Base-by-base conservation (phyloP, 2,797 vertebrate species). In the Anguilla megastoma region DNA sequence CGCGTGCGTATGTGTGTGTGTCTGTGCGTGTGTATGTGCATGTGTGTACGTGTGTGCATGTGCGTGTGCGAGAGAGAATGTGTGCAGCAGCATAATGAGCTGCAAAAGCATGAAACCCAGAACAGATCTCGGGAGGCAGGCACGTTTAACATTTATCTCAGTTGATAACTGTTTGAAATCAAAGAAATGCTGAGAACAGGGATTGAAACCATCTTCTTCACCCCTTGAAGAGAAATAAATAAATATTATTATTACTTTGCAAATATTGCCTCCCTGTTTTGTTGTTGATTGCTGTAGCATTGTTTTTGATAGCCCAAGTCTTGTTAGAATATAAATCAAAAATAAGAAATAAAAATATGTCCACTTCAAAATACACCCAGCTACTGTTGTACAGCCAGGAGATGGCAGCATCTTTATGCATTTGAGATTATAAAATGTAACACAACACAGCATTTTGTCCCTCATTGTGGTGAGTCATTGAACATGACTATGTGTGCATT, bases 341-440 rank as follows among this genome's bases (percentile, higher is more conserved):
- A 27, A 6, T n/a, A 30, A 41, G 60, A 10, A n/a, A 63, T 63
- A 71, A 71, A 27, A 27, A 6, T n/a, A 30, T n/a, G 4, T 30
- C 27, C 66, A 71, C n/a, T 41, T 76, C 10, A 41, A 3, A 41
- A 16, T 16, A 16, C 71, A 76, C 16, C 71, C 33, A n/a, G 71
- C 71, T 60, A 36, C 54, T 36, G 2, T 56, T 56, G 14, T 18
- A 16, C 33, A 21, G 54, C 84, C 84, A 85, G 84, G 54, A 60
- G 84, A 60, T 85, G 84, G 84, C 84, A 58, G 84, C 58, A 56
- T n/a, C 9, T 84, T 54, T 10, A 16, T 52, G 10, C 27, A 56
- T 36, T 21, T 14, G 24, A 54, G 6, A 2, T 27, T 56, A 56
- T 7, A 84, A 56, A 52, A 84, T 18, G 48, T 52, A 27, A 27